Evolutionary conservation across 2,888 invertebrate genomes (phyloP).

Genomic region (Pachliopta kotzebuea): DNA sequence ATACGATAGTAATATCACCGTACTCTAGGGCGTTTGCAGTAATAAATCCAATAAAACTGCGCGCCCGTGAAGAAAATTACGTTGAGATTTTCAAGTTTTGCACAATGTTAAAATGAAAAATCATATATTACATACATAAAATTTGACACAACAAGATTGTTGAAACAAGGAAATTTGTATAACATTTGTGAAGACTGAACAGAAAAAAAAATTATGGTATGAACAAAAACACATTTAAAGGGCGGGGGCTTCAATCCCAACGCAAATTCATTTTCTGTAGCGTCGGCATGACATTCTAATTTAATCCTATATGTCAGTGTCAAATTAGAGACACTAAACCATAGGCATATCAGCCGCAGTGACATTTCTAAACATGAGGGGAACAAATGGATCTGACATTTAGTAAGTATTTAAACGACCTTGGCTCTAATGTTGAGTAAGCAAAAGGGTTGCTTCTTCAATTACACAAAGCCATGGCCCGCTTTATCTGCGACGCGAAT

Average conservation of each 20-base stretch:
- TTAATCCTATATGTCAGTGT: conserved; percentile 76
- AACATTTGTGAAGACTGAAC: conserved; percentile 2
- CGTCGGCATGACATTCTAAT: conserved; percentile 65
- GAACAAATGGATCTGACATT: conserved; percentile 76
- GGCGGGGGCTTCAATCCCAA: conserved; percentile 47
- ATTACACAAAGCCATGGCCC: conserved; percentile 50
- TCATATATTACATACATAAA: not conserved
- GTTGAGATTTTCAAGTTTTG: not conserved
- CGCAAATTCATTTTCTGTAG: conserved; percentile 59
- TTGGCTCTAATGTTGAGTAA: conserved; percentile 60
- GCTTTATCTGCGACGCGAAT: conserved; percentile 42
- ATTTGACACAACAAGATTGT: no score
- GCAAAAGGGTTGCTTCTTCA: conserved; percentile 58
- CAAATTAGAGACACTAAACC: conserved; percentile 74
- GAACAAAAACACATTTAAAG: conserved; percentile 29
- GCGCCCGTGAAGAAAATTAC: not conserved
- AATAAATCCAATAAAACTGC: conserved; percentile 24
- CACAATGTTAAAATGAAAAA: not conserved
- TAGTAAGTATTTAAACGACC: conserved; percentile 67
- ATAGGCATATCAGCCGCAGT: conserved; percentile 71
- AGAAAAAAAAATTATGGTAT: conserved; percentile 6
- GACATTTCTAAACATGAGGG: conserved; percentile 76
- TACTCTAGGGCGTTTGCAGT: conserved; percentile 10
- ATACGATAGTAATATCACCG: conserved; percentile 25
- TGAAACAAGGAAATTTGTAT: not conserved